A percentile compares a stretch with the other conserved stretches of the same genome.
Conservation (phyloP, 2,113 vertebrate genomes). For the Charadrius vociferus region DNA sequence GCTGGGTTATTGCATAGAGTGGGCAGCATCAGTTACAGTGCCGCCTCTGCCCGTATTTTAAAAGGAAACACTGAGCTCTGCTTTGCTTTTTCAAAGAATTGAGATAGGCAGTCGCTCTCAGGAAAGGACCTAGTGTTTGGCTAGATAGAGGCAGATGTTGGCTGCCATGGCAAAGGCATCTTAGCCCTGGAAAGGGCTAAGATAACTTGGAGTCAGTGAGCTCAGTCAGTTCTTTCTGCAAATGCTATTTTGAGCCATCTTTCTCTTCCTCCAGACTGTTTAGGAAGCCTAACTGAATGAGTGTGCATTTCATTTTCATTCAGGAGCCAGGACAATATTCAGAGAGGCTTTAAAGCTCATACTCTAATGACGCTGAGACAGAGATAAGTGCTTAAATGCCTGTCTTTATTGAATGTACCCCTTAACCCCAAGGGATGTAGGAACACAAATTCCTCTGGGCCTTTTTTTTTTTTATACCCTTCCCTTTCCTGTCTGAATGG, state of each 20-base stretch:
- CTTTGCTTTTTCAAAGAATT: not conserved
- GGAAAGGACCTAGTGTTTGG: not conserved
- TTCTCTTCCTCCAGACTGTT: not conserved
- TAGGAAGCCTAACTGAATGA: not conserved
- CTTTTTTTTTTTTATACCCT: not conserved
- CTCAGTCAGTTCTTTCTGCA: not conserved
- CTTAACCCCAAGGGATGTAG: not conserved
- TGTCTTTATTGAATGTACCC: not conserved
- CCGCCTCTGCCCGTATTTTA: not conserved
- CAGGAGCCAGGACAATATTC: not conserved
- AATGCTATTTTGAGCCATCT: not conserved
- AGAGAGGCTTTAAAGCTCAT: not conserved
- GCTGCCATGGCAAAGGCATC: not conserved
- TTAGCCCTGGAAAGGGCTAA: not conserved
- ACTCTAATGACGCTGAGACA: not conserved
- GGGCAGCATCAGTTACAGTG: not conserved
- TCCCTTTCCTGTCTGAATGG: not conserved
- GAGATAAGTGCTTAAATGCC: not conserved
- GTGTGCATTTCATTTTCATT: not conserved
- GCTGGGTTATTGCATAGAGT: fast-evolving
- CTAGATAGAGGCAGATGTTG: not conserved
- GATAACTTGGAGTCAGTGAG: not conserved
- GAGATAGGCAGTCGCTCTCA: not conserved
- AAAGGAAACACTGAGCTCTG: not conserved
- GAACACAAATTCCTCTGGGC: not conserved